These are phyloP conservation scores for Xanthia togata DNA, from an alignment of 2,888 invertebrate species.

Conservation along the genomic window DNA sequence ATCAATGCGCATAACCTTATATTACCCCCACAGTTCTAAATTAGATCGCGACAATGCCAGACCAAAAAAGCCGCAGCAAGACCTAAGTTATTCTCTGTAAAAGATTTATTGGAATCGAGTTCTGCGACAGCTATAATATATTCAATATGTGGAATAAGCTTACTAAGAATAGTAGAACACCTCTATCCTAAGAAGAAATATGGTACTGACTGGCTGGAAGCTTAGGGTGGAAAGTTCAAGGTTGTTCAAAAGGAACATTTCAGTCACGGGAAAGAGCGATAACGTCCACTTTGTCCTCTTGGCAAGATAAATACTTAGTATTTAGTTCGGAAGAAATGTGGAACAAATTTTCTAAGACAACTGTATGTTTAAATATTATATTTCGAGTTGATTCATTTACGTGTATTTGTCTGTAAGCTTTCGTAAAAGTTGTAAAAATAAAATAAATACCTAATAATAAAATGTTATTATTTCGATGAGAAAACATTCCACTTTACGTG, in stretches of 20 bases:
- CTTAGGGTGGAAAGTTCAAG: slow-evolving; percentile 57
- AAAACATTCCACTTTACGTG: not conserved
- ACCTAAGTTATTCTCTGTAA: slow-evolving; percentile 56
- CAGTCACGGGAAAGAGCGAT: slow-evolving; percentile 44
- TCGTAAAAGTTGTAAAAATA: no score
- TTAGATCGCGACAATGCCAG: slow-evolving; percentile 53
- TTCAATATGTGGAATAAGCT: slow-evolving; percentile 61
- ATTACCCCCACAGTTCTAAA: slow-evolving; percentile 39
- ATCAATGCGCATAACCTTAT: slow-evolving; percentile 40
- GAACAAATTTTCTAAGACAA: slow-evolving; percentile 46
- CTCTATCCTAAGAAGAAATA: slow-evolving; percentile 56
- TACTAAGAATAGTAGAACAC: slow-evolving; percentile 50
- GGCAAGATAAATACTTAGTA: slow-evolving; percentile 59
- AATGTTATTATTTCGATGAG: slow-evolving; percentile 7
- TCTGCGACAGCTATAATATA: slow-evolving; percentile 48
- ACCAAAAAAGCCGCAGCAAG: slow-evolving; percentile 54
- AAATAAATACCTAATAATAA: no score
- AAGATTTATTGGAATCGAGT: slow-evolving; percentile 65
- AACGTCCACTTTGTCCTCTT: slow-evolving; percentile 58
- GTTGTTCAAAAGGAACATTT: slow-evolving; percentile 56
- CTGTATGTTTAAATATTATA: slow-evolving; percentile 17
- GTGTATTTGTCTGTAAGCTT: no score
- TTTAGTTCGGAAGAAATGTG: slow-evolving; percentile 61
- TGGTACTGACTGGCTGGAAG: slow-evolving; percentile 32
- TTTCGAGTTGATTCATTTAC: slow-evolving; percentile 24